Evolutionary conservation across 2,797 vertebrate genomes (phyloP).

Genomic region (Sebastes itinus): DNA sequence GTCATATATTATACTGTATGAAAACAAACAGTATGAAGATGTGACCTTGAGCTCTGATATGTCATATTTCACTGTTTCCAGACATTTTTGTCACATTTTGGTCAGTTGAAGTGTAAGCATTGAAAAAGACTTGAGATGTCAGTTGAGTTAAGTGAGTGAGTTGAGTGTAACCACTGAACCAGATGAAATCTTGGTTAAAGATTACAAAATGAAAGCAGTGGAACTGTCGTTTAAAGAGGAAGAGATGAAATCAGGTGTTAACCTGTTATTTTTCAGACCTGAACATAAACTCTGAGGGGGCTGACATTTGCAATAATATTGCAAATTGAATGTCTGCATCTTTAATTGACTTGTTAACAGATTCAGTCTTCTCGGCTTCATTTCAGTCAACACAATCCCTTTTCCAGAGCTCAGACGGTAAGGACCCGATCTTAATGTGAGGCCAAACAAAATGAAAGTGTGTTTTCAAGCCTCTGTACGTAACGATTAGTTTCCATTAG

Average conservation of each 20-base stretch:
- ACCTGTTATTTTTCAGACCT: neutral
- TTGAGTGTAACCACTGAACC: neutral
- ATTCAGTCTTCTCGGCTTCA: neutral
- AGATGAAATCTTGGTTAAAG: neutral
- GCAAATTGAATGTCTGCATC: neutral
- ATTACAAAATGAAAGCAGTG: neutral
- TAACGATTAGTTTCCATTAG: neutral
- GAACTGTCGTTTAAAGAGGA: neutral
- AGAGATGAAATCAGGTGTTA: neutral
- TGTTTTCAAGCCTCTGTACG: neutral
- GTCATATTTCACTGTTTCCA: neutral
- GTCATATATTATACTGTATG: neutral
- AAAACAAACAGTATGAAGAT: neutral
- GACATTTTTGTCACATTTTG: neutral
- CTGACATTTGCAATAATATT: neutral
- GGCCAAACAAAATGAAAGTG: neutral
- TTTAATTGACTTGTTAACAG: neutral
- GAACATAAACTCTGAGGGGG: no score
- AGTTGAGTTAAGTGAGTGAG: neutral
- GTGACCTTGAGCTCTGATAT: neutral
- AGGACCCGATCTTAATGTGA: neutral
- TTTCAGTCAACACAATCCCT: neutral
- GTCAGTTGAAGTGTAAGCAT: neutral
- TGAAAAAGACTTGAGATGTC: neutral
- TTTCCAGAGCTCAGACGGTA: neutral